phyloP scores from a whole-genome alignment of 2,113 vertebrate genomes.

The Rynchops niger region DNA sequence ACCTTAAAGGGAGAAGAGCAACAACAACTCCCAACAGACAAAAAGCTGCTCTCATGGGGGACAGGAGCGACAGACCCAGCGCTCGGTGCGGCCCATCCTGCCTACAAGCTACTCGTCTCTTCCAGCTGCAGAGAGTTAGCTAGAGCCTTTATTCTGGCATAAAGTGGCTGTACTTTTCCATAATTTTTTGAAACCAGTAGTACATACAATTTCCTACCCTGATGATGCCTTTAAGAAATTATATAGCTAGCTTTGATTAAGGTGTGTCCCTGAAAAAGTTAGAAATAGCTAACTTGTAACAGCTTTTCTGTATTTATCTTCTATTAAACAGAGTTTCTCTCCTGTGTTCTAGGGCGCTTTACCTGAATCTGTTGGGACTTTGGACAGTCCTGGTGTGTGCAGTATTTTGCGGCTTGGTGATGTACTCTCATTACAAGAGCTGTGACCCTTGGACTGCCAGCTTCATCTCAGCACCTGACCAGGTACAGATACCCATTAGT shows the following conservation, averaged over 20 bases:
- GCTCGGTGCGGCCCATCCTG: not conserved
- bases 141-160: not conserved
- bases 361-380: conserved; percentile 85
- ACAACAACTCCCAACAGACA: not conserved
- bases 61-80: not conserved
- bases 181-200: not conserved
- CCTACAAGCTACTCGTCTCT: accelerated
- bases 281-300: not conserved
- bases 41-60: not conserved
- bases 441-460: conserved; percentile 87
- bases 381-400: conserved; percentile 80
- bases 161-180: not conserved
- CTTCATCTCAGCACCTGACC: conserved; percentile 83
- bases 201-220: not conserved
- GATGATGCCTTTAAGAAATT: not conserved
- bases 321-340: not conserved
- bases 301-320: not conserved
- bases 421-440: conserved; percentile 78
- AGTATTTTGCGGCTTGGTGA: conserved; percentile 83
- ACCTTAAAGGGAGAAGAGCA: not conserved
- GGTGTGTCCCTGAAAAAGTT: not conserved
- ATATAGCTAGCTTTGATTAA: not conserved
- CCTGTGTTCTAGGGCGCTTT: conserved; percentile 78
- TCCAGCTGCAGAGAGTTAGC: not conserved
- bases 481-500: conserved; percentile 67